These are phyloP conservation scores for Catharus minimus DNA, from an alignment of 2,113 vertebrate genomes.

Conservation along the genomic window DNA sequence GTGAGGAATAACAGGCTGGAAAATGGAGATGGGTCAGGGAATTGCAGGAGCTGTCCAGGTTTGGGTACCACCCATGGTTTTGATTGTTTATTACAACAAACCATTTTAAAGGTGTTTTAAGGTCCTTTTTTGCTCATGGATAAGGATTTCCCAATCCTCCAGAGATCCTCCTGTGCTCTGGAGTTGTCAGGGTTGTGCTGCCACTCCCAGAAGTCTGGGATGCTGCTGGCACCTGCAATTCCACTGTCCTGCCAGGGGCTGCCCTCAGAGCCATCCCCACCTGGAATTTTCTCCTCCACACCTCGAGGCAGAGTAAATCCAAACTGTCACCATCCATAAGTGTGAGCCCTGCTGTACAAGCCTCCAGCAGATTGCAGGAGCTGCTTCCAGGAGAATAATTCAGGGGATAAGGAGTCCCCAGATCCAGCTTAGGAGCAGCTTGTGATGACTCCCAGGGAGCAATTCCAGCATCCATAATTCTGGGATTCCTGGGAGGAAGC, in stretches of 20 bases:
- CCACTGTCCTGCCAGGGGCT: fast-evolving
- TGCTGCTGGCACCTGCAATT: neutral
- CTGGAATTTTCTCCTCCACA: neutral
- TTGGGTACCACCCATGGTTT: neutral
- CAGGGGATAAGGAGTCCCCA: neutral
- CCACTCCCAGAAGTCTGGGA: neutral
- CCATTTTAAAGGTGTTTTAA: neutral
- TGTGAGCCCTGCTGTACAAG: neutral
- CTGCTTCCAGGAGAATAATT: conserved; percentile 3
- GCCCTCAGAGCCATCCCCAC: fast-evolving
- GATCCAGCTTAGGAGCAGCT: neutral
- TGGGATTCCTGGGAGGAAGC: neutral
- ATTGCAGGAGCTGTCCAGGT: neutral
- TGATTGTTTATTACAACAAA: neutral
- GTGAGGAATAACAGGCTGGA: neutral
- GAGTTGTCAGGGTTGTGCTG: too few relatives aligned
- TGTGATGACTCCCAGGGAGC: neutral
- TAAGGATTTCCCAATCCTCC: neutral
- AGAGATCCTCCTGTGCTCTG: neutral
- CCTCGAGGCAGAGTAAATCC: neutral
- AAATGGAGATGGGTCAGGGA: neutral
- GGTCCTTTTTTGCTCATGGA: neutral
- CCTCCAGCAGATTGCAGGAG: neutral
- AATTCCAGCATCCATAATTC: neutral
- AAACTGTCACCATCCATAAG: neutral